Conservation (phyloP, 2,797 vertebrate genomes). For the Eutrigla gurnardus region DNA sequence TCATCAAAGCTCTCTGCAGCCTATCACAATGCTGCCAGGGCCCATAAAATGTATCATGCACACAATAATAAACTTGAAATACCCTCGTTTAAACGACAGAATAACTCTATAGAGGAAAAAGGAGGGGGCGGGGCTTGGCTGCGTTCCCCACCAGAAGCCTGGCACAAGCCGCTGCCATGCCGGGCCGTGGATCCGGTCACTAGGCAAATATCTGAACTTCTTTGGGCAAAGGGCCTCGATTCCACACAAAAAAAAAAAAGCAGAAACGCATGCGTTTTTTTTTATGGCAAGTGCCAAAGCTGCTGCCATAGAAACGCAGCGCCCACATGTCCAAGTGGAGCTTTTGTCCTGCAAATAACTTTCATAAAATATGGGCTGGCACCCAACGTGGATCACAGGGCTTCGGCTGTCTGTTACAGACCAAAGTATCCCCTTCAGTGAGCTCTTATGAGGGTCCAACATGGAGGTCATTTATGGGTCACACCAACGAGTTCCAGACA, state of each 20-base stretch:
- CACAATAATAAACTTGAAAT: constrained; percentile 52
- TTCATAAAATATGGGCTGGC: constrained; percentile 38
- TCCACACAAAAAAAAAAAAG: constrained; percentile 40
- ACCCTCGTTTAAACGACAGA: constrained; percentile 20
- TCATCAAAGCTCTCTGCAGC: constrained; percentile 48
- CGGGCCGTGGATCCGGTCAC: constrained; percentile 35
- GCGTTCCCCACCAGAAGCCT: constrained; percentile 14
- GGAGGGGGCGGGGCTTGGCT: constrained; percentile 17
- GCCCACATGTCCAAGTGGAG: constrained; percentile 36
- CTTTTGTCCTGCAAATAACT: constrained; percentile 38
- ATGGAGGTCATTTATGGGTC: constrained; percentile 4
- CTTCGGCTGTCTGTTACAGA: constrained; percentile 26
- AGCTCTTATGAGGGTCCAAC: constrained; percentile 1
- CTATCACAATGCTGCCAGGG: constrained; percentile 32
- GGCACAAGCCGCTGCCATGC: constrained; percentile 28
- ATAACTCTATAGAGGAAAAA: not conserved
- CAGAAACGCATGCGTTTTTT: constrained; percentile 22
- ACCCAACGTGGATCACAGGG: constrained; percentile 34
- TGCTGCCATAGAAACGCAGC: constrained; percentile 49
- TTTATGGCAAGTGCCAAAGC: constrained; percentile 37
- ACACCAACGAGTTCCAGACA: constrained; percentile 13
- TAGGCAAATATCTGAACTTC: constrained; percentile 36
- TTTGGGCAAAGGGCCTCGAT: constrained; percentile 21
- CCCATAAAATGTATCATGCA: constrained; percentile 48
- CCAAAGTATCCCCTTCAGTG: constrained; percentile 19